phyloP scores from a whole-genome alignment of 2,888 invertebrate genomes.

The Orchesella flavescens region DNA sequence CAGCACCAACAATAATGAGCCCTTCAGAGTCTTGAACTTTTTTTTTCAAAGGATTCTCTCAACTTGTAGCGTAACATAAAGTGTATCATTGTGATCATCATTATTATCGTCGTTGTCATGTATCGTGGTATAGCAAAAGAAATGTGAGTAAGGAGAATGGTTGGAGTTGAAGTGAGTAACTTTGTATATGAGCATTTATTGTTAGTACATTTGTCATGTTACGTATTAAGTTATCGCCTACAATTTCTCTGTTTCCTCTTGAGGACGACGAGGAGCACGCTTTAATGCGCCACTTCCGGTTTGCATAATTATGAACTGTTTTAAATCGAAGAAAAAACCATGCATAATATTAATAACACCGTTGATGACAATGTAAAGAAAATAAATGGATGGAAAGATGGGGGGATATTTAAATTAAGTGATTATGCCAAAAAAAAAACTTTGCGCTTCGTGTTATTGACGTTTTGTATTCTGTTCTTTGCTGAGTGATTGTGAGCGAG shows the following conservation, averaged over 20 bases:
- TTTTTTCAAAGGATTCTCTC: background rate
- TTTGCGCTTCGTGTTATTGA: no score
- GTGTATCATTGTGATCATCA: background rate
- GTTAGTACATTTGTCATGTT: background rate
- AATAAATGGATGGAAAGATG: no score
- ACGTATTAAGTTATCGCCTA: slow-evolving; percentile 54
- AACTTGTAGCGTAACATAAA: no score
- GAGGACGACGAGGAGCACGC: slow-evolving; percentile 51
- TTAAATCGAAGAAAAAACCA: slow-evolving; percentile 34
- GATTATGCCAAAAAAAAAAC: no score
- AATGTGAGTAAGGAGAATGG: no score
- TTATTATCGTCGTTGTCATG: no score
- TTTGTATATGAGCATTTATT: background rate
- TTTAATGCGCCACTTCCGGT: slow-evolving; percentile 61
- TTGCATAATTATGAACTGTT: slow-evolving; percentile 49
- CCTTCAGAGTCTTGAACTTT: slow-evolving; percentile 6
- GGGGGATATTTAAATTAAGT: no score
- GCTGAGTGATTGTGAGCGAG: no score
- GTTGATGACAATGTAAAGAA: background rate
- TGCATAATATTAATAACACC: slow-evolving; percentile 25
- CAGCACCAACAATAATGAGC: no score
- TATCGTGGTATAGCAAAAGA: no score
- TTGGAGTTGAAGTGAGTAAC: no score
- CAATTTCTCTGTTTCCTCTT: slow-evolving; percentile 60
- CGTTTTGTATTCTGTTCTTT: no score